Evolutionary conservation across 2,888 invertebrate species (phyloP), one percentile per base, ranked within the genome.

Genomic region (Oegoconia quadripuncta): DNA sequence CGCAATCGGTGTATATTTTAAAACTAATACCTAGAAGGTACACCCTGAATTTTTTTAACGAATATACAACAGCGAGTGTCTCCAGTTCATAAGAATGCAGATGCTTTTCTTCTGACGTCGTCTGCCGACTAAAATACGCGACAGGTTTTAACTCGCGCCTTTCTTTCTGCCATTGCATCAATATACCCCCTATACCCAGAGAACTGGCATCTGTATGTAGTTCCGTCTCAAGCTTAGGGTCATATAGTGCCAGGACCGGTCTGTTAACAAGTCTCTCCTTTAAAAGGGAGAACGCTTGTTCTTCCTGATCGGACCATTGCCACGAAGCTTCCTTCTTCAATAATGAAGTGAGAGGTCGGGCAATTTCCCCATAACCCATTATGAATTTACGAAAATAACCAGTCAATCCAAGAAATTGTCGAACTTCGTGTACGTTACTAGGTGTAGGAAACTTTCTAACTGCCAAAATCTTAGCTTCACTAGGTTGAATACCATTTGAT

Each of bases 151-250:
- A 27, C 0, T 29, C 22, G n/a, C 37, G 27, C 3, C 39, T 13
- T 13, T 45, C 17, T 3, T 20, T 25, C 26, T 46, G 49, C 47
- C 48, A 44, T 20, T 51, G 63, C 48, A 70, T n/a, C 3, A 67
- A 30, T 6, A 63, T 52, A 2, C 57, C 55, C n/a, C 63, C 67
- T 31, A 59, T 48, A 0, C 68, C 67, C 1, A 44, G 5, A 3
- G 41, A 14, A 37, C 59, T 60, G 3, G 64, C 63, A 44, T 67
- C 64, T 2, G 59, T 61, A 37, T 69, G 64, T 8, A 67, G 25
- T 40, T 67, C 59, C 0, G 62, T 64, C 25, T 34, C 38, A 1
- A 44, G 27, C 0, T 29, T 50, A 9, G 56, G 62, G 25, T 63
- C 41, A 37, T 59, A 75, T 2, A 70, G 42, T 1, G 55, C 41